Evolutionary conservation across 1,140 invertebrate species (phyloP).

Genomic region (Glossosoma conforme): DNA sequence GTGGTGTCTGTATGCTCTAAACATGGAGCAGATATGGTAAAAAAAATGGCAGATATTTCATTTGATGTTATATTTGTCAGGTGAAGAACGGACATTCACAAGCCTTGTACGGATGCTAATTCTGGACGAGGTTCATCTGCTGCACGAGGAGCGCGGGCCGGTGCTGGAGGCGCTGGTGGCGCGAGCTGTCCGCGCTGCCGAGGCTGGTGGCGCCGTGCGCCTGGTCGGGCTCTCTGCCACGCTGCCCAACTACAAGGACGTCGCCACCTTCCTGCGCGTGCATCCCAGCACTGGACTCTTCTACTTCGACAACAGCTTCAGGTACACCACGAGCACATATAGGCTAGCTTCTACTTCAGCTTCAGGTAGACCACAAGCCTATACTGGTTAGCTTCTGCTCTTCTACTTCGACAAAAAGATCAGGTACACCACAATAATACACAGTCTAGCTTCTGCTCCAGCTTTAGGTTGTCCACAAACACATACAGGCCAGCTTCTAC

Average conservation of each 20-base stretch:
- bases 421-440: too few relatives aligned
- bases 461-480: too few relatives aligned
- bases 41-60: too few relatives aligned
- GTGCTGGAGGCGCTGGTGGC: slow-evolving; percentile 96
- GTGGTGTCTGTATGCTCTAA: too few relatives aligned
- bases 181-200: slow-evolving; percentile 87
- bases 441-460: too few relatives aligned
- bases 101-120: slow-evolving; percentile 94
- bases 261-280: slow-evolving; percentile 91
- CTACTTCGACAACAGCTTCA: slow-evolving; percentile 97
- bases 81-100: slow-evolving; percentile 94
- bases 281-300: slow-evolving; percentile 85
- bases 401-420: too few relatives aligned
- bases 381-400: too few relatives aligned
- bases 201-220: slow-evolving; percentile 94
- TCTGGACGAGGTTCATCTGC: slow-evolving; percentile 97
- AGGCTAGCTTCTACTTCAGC: too few relatives aligned
- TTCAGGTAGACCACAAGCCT: too few relatives aligned
- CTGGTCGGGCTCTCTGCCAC: slow-evolving; percentile 97
- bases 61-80: slow-evolving; percentile 30
- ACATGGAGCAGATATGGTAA: too few relatives aligned
- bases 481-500: too few relatives aligned
- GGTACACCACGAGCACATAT: too few relatives aligned
- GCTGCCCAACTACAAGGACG: slow-evolving; percentile 96
- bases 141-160: slow-evolving; percentile 97